phyloP scores from a whole-genome alignment of 1,140 invertebrate genomes.

The Pararge aegeria region DNA sequence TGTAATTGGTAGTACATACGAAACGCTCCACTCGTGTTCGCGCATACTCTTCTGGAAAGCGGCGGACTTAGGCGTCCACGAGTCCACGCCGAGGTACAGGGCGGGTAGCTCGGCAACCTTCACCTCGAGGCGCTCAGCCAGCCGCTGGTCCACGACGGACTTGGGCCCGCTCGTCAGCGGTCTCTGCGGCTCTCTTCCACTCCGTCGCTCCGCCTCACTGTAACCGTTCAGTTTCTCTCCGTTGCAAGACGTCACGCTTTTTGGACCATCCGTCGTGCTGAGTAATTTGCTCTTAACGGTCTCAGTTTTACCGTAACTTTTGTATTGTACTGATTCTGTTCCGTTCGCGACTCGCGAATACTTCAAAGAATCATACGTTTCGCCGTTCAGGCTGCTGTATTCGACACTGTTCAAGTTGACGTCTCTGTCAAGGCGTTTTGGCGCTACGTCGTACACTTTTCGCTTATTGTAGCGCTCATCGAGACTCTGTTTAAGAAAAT shows the following conservation, averaged over 20 bases:
- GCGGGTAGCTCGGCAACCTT: conserved; percentile 81
- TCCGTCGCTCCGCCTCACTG: conserved; percentile 49
- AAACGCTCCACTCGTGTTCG: conserved; percentile 79
- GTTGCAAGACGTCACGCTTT: conserved; percentile 71
- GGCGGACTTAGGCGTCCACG: conserved; percentile 83
- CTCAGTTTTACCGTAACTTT: conserved; percentile 69
- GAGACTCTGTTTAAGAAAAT: conserved; percentile 68
- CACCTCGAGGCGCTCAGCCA: conserved; percentile 66
- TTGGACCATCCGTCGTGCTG: conserved; percentile 69
- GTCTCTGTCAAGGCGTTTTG: conserved; percentile 67
- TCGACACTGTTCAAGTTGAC: conserved; percentile 67
- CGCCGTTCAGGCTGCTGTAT: conserved; percentile 65
- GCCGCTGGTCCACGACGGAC: conserved; percentile 63
- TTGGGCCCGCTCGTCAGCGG: conserved; percentile 66
- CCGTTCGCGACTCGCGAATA: conserved; percentile 74
- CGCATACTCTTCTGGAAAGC: conserved; percentile 78
- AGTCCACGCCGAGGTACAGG: conserved; percentile 81
- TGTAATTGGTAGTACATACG: conserved; percentile 64
- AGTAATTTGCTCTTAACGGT: conserved; percentile 74
- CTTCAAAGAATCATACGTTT: conserved; percentile 71
- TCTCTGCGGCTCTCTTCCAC: conserved; percentile 55
- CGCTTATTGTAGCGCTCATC: conserved; percentile 70
- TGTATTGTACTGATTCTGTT: conserved; percentile 72
- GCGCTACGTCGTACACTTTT: conserved; percentile 59
- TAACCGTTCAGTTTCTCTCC: conserved; percentile 66